A percentile compares a stretch with the other conserved stretches of the same genome.
Conservation (phyloP, 92 coral and sea anemone genomes). For the Diadumene lineata region DNA sequence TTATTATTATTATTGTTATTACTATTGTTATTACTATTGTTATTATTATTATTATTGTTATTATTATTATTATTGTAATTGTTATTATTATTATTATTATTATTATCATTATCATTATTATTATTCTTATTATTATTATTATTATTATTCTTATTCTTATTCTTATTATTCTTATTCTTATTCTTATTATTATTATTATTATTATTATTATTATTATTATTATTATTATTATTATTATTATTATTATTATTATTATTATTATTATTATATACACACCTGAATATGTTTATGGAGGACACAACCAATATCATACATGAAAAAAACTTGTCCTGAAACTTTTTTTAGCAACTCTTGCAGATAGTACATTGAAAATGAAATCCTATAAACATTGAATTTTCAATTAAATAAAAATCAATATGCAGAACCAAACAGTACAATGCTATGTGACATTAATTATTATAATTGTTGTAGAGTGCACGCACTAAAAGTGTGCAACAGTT, state of each 20-base stretch:
- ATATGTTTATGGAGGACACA: background rate
- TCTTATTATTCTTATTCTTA: constrained; percentile 3
- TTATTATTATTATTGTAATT: background rate
- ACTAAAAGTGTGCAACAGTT: too few species aligned
- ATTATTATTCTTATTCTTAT: constrained; percentile 9
- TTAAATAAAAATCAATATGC: too few species aligned
- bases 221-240: too few species aligned
- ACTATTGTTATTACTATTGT: too few species aligned
- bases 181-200: background rate
- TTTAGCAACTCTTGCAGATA: constrained; percentile 1
- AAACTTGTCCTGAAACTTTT: background rate
- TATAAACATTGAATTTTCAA: background rate
- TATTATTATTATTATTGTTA: too few species aligned
- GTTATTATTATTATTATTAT: constrained; percentile 3
- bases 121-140: background rate
- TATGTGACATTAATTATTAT: too few species aligned
- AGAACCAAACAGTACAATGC: too few species aligned
- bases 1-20: too few species aligned
- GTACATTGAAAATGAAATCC: constrained; percentile 23
- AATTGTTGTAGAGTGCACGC: too few species aligned
- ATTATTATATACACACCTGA: background rate
- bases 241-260: too few species aligned
- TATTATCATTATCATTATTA: too few species aligned
- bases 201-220: too few species aligned
- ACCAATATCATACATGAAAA: constrained; percentile 4